Conservation (phyloP, 2,113 vertebrate species). For the Lanius collurio region DNA sequence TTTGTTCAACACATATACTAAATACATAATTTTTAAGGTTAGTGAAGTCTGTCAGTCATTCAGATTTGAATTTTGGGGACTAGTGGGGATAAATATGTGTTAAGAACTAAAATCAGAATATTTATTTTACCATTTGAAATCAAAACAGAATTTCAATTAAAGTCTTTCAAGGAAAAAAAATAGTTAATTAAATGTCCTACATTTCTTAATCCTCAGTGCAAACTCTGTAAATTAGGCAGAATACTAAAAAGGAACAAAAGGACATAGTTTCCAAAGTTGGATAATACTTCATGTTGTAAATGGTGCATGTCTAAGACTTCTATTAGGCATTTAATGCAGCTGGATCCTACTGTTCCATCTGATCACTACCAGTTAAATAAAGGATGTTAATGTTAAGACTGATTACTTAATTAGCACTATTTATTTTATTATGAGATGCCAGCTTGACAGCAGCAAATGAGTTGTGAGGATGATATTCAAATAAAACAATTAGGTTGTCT, state of each 20-base stretch:
- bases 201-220: neutral
- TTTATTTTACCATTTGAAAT: neutral
- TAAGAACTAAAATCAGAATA: neutral
- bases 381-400: neutral
- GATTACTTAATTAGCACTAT: neutral
- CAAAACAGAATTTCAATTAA: neutral
- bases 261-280: neutral
- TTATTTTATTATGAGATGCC: neutral
- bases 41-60: neutral
- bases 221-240: neutral
- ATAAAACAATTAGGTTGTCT: neutral
- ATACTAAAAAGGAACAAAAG: neutral
- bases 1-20: neutral
- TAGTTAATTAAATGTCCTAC: neutral
- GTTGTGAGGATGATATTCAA: neutral
- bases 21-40: neutral
- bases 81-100: neutral
- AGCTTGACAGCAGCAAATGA: neutral
- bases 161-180: neutral
- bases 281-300: neutral
- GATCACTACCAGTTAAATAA: slow-evolving; percentile 12
- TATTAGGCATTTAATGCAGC: neutral
- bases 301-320: neutral
- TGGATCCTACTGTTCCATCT: neutral
- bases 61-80: neutral